Evolutionary conservation across 2,797 vertebrate species (phyloP).

Genomic region (Danio albolineatus): DNA sequence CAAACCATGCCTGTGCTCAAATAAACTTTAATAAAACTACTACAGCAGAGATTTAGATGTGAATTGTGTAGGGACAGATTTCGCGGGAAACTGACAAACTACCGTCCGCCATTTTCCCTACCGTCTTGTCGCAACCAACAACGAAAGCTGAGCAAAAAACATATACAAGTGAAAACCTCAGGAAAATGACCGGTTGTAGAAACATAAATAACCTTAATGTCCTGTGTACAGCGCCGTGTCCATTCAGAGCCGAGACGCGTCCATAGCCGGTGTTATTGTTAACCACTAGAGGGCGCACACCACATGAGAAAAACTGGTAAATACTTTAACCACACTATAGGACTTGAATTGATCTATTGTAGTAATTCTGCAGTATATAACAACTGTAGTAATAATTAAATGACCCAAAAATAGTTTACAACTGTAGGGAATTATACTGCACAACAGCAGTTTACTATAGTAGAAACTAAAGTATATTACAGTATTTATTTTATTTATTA

Average conservation of each 20-base stretch:
- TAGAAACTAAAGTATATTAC: no score
- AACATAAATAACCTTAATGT: background rate
- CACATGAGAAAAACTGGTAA: no score
- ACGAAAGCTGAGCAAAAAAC: background rate
- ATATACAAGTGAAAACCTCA: background rate
- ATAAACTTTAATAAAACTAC: background rate
- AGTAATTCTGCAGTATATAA: no score
- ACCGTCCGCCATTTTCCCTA: background rate
- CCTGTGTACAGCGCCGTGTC: no score
- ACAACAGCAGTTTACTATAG: no score
- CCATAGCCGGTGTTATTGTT: background rate
- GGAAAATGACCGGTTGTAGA: background rate
- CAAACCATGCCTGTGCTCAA: background rate
- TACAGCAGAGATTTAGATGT: background rate
- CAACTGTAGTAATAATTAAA: no score
- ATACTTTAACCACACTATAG: no score
- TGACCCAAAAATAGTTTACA: no score
- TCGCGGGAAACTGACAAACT: background rate
- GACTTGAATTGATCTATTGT: no score
- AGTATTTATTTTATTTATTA: no score
- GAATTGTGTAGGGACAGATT: background rate
- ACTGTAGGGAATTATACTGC: no score
- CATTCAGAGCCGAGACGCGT: background rate
- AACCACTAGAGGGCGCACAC: background rate
- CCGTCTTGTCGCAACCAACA: background rate